A percentile compares a stretch with the other conserved stretches of the same genome.
phyloP scores from a whole-genome alignment of 2,113 vertebrate species.

The Ochotona princeps region DNA sequence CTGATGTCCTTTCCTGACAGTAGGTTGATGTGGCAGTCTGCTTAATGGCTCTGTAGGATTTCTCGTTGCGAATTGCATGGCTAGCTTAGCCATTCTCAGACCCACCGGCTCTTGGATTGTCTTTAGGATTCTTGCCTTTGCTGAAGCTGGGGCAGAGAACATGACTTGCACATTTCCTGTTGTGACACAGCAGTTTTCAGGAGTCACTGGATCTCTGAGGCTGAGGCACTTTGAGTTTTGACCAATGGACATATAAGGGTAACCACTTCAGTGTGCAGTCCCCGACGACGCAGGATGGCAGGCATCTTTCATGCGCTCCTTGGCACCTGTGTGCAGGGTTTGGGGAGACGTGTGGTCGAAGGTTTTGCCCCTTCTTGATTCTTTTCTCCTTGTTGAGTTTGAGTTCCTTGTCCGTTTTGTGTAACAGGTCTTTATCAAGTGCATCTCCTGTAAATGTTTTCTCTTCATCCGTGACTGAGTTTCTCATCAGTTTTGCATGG shows the following conservation, averaged over 20 bases:
- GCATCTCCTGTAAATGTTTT: background rate
- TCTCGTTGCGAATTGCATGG: background rate
- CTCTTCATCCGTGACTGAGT: background rate
- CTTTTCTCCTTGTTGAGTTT: no score
- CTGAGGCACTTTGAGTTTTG: no score
- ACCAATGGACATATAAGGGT: background rate
- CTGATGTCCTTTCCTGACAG: background rate
- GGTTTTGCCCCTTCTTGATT: background rate
- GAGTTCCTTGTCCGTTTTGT: background rate
- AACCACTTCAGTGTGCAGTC: background rate
- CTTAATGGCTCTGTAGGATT: background rate
- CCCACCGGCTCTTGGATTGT: background rate
- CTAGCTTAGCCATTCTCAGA: background rate
- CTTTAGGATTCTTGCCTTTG: constrained; percentile 3
- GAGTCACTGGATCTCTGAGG: background rate
- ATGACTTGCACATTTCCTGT: background rate
- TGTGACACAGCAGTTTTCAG: background rate
- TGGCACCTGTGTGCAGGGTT: background rate
- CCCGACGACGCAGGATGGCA: background rate
- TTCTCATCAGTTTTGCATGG: background rate
- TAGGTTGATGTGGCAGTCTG: background rate
- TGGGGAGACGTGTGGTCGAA: background rate
- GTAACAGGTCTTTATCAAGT: background rate
- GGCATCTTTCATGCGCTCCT: background rate
- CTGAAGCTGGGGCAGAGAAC: background rate